Conservation (phyloP, 2,888 invertebrate genomes). For the Lumbricus terrestris region DNA sequence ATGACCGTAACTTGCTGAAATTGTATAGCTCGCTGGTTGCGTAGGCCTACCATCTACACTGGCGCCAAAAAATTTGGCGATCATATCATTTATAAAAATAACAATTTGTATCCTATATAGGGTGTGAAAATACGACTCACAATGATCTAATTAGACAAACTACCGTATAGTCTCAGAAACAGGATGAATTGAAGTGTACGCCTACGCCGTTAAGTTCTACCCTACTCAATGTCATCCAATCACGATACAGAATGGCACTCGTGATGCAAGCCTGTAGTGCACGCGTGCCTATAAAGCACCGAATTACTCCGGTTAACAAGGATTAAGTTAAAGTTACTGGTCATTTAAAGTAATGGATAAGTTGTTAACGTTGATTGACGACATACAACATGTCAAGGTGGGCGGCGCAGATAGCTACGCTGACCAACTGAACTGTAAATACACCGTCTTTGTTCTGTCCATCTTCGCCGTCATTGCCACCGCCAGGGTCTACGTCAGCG, state of each 20-base stretch:
- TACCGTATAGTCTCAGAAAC: not conserved
- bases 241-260: not conserved
- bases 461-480: constrained; percentile 33
- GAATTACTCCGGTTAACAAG: not conserved
- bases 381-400: constrained; percentile 8
- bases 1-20: no score
- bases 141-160: not conserved
- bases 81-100: no score
- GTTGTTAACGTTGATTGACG: not conserved
- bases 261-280: not conserved
- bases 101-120: no score
- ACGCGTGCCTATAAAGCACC: not conserved
- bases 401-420: constrained; percentile 37
- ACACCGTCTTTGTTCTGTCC: constrained; percentile 33
- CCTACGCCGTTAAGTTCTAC: not conserved
- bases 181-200: not conserved
- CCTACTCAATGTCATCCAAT: no score
- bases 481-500: constrained; percentile 31
- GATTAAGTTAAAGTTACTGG: not conserved
- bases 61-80: no score
- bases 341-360: not conserved
- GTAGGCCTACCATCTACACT: no score
- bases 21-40: no score
- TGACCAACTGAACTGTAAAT: constrained; percentile 35
- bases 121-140: no score